Evolutionary conservation across 2,797 vertebrate genomes (phyloP), one percentile per base, ranked within the genome.

Genomic region (Poeciliopsis turneri): DNA sequence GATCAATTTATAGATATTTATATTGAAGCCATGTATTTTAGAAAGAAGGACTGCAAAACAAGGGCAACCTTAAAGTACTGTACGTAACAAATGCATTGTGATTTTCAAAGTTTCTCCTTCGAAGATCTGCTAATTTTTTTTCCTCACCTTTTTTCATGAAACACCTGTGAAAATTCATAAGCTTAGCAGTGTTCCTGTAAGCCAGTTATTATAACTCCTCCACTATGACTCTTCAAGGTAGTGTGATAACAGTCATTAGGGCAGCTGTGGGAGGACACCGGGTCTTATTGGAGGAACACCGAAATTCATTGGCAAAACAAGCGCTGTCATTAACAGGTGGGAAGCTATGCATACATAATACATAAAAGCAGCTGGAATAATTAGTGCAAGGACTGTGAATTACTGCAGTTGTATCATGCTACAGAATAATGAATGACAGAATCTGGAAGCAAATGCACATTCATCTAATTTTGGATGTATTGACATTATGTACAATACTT

Each of bases 201-300:
- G n/a, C 72, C 79, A 86, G 89, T 93, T 94, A 95, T 95, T 94
- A 94, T 90, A 92, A 90, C 90, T 94, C 85, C 85, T 86, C 87
- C 51, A 78, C 84, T 82, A 84, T 33, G 86, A 86, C 88, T 87
- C 83, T 89, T 87, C 78, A 94, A 84, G 88, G 84, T 92, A 88
- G 94, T 95, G 95, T 95, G 95, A 95, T 95, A 94, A 96, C 94
- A 95, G 94, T 95, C 90, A 95, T 95, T 95, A 95, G 82, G 87
- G 86, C 81, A 93, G 91, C 93, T 84, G 94, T 94, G 93, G 95
- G 94, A 92, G 93, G 88, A 94, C 92, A 92, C 84, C 70, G 77
- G 90, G 91, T 88, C 93, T 93, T 94, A 93, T 94, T 94, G 93
- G 89, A 92, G 91, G 89, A 91, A 89, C 90, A 82, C 75, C 72